Evolutionary conservation across 2,888 invertebrate genomes (phyloP), one percentile per base, ranked within the genome.

Genomic region (Glyphotaelius pellucidus): DNA sequence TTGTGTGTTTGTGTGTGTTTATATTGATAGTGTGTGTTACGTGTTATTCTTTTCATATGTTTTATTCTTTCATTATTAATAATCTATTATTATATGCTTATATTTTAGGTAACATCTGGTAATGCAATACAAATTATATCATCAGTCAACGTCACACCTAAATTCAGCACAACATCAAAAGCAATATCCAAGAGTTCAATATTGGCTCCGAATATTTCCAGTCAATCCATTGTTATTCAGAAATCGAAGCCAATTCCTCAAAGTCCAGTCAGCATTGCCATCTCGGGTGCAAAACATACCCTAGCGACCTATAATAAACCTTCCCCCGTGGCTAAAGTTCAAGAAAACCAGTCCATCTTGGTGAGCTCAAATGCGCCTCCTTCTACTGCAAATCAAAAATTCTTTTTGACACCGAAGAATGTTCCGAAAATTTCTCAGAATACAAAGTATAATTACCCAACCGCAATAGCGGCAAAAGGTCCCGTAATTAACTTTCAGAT

Each of bases 401-500:
- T 97, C 80, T 96, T 97, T 91, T 94, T 97, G 89, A 95, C 97
- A 85, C 96, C 97, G 0, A 96, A 96, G 95, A 95, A 95, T 92
- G 95, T 97, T 96, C 96, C 97, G 1, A 97, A 96, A 94, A 95
- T 96, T 85, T 96, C 96, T 93, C 96, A 96, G 80, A 92, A 80
- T 81, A 96, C 96, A 0, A 96, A 97, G 93, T 95, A 95, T 96
- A 2, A 95, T 95, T 38, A 94, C 96, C 96, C 96, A 25, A 96
- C 96, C 3, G 96, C 96, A 1, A 97, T 97, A 95, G 95, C 96
- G 15, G 96, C 96, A 19, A 96, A 96, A 94, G 96, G 96, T 14
- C 97, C 97, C 88, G 96, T 97, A 94, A 97, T 97, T 92, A 97
- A 97, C 94, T 95, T 97, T 92, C 97, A 97, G 95, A 97, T 97